These are phyloP conservation scores for Arctopsyche grandis DNA, from an alignment of 1,140 invertebrate species.

Conservation along the genomic window DNA sequence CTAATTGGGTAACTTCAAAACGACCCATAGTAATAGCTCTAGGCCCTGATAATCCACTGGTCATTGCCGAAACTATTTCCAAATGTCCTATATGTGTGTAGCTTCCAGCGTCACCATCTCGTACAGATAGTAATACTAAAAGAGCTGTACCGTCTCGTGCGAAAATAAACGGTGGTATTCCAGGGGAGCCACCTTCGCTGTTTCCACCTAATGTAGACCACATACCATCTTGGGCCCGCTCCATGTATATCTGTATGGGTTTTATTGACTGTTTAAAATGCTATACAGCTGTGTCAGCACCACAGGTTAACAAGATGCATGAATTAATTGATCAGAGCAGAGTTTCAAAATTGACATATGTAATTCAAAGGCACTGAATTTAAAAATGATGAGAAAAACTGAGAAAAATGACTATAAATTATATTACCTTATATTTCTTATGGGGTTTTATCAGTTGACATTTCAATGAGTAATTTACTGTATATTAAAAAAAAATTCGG, in stretches of 20 bases:
- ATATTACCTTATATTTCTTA: too few relatives aligned
- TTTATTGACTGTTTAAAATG: neutral
- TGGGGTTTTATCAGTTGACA: too few relatives aligned
- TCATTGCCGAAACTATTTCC: constrained; percentile 55
- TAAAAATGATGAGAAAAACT: too few relatives aligned
- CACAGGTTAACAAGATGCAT: neutral
- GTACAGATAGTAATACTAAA: constrained; percentile 68
- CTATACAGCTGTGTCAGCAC: too few relatives aligned
- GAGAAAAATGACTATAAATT: too few relatives aligned
- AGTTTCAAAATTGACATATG: neutral
- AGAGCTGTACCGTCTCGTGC: constrained; percentile 63
- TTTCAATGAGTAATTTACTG: too few relatives aligned
- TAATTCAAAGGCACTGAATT: too few relatives aligned
- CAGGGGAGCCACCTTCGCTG: constrained; percentile 65
- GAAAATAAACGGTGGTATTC: constrained; percentile 63
- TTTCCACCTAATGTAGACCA: constrained; percentile 51
- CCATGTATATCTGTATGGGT: constrained; percentile 56
- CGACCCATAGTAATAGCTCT: constrained; percentile 71
- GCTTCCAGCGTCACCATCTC: constrained; percentile 68
- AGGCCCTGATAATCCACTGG: constrained; percentile 23
- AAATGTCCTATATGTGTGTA: constrained; percentile 63
- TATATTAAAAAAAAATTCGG: too few relatives aligned
- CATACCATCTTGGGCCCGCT: constrained; percentile 54
- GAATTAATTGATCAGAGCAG: neutral
- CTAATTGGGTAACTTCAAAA: constrained; percentile 74